Percentiles rank a stretch among this genome's conserved stretches.
Conservation (phyloP, 2,888 invertebrate species). For the Megaustenia siamemsis region DNA sequence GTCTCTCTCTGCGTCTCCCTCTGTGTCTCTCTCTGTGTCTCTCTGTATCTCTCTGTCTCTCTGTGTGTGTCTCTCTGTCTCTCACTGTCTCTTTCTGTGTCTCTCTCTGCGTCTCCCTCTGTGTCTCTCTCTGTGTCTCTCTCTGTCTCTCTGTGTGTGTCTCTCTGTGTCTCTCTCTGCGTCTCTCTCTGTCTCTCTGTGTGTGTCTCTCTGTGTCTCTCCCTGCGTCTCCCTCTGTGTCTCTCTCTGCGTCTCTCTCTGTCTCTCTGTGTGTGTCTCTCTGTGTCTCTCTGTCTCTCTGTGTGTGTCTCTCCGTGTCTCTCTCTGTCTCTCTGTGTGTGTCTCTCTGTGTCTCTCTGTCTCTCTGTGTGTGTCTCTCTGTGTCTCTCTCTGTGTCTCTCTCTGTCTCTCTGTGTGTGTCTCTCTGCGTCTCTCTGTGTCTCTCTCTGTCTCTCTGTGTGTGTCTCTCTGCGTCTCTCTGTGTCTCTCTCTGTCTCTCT, state of each 20-base stretch:
- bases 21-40: conserved; percentile 8
- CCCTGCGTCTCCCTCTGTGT: neutral
- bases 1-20: neutral
- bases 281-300: neutral
- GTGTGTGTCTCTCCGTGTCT: neutral
- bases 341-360: neutral
- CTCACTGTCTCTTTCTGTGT: neutral
- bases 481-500: neutral
- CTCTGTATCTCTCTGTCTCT: neutral
- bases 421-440: neutral
- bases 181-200: neutral
- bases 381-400: neutral
- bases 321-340: neutral
- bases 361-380: neutral
- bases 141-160: neutral
- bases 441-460: no score
- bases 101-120: neutral
- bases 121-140: neutral
- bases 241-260: neutral
- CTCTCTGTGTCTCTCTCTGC: neutral
- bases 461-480: neutral
- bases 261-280: conserved; percentile 17
- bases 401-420: neutral
- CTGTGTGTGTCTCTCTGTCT: neutral
- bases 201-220: neutral